phyloP scores from a whole-genome alignment of 2,888 invertebrate species.

The Tenthredo amoena region DNA sequence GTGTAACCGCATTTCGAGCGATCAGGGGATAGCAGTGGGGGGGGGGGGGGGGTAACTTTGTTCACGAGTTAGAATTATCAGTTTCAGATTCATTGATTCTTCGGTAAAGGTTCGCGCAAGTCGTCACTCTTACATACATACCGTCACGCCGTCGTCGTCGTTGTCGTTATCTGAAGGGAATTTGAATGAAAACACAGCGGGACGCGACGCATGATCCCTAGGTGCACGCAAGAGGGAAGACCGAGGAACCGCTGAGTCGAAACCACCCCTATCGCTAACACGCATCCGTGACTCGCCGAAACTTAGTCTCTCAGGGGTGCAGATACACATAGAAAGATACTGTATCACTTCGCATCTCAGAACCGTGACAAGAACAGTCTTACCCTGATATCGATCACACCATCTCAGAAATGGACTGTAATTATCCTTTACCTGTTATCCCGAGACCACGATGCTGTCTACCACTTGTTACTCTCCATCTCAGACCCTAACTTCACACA shows the following conservation, averaged over 20 bases:
- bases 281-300: constrained; percentile 46
- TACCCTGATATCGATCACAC: constrained; percentile 16
- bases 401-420: constrained; percentile 8
- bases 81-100: constrained; percentile 45
- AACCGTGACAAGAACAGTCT: constrained; percentile 26
- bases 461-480: constrained; percentile 25
- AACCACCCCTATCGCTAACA: constrained; percentile 42
- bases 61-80: constrained; percentile 8
- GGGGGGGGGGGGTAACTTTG: not conserved
- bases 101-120: not conserved
- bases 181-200: constrained; percentile 42
- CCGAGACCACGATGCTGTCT: not conserved
- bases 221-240: constrained; percentile 13
- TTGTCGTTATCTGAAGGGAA: constrained; percentile 5
- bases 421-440: constrained; percentile 20
- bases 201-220: constrained; percentile 3
- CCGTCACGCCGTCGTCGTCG: not conserved
- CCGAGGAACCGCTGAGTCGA: not conserved
- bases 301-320: constrained; percentile 11
- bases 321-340: constrained; percentile 21
- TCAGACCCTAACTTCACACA: not conserved
- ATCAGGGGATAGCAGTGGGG: not conserved
- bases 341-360: constrained; percentile 4
- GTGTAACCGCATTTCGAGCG: not conserved
- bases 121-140: not conserved